Percentiles rank a stretch among this genome's conserved stretches.
phyloP scores from a whole-genome alignment of 2,888 invertebrate genomes.

The Limnephilus marmoratus region DNA sequence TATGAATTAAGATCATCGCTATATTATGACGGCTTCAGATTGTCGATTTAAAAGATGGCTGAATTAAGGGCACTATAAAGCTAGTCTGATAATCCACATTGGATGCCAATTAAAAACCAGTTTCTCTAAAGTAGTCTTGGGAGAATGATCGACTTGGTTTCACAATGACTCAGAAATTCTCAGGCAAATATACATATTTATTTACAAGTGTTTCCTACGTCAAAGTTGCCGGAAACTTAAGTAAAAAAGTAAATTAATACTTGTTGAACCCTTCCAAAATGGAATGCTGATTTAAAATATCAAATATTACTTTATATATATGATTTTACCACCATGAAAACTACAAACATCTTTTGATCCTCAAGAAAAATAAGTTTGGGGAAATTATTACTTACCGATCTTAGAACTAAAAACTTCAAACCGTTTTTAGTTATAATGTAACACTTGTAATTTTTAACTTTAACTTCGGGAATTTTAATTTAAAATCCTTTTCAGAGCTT shows the following conservation, averaged over 20 bases:
- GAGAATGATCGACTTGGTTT: conserved; percentile 24
- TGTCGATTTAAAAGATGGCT: not conserved
- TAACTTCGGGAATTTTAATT: no score
- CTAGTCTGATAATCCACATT: conserved; percentile 25
- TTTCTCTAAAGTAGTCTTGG: conserved; percentile 21
- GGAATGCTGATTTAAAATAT: not conserved
- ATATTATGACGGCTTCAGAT: not conserved
- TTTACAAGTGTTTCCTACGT: not conserved
- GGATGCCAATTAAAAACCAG: conserved; percentile 8
- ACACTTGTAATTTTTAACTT: no score
- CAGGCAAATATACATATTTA: not conserved
- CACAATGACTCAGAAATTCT: conserved; percentile 34
- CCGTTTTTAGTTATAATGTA: no score
- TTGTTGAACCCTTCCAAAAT: not conserved
- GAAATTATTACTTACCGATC: no score
- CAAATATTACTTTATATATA: no score
- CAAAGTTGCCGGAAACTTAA: not conserved
- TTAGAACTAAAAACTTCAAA: no score
- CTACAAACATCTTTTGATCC: no score
- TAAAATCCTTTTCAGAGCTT: not conserved
- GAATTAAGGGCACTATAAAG: conserved; percentile 21
- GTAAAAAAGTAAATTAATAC: not conserved
- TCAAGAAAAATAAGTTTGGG: no score
- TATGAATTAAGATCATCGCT: not conserved
- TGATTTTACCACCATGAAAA: no score